Conservation (phyloP, 2,888 invertebrate genomes). For the Phengaris alcon region DNA sequence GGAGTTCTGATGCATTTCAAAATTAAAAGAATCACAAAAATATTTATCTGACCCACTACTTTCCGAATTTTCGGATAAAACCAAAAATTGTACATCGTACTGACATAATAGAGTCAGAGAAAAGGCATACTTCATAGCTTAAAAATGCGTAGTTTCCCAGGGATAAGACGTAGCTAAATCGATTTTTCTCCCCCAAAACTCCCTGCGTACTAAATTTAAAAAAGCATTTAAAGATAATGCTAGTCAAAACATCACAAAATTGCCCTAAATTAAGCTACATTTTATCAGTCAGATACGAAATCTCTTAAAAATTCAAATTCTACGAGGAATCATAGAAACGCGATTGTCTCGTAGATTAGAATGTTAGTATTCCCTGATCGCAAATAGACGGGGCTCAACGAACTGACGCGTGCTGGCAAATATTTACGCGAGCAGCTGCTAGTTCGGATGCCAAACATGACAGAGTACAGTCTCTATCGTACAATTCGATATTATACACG, state of each 20-base stretch:
- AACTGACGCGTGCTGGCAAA: slow-evolving; percentile 63
- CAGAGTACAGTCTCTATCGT: background rate
- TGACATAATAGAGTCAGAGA: too few relatives aligned
- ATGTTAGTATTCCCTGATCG: slow-evolving; percentile 19
- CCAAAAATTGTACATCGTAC: too few relatives aligned
- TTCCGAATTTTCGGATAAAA: too few relatives aligned
- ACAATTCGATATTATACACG: background rate
- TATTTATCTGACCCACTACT: too few relatives aligned
- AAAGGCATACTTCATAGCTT: too few relatives aligned
- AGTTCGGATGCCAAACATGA: slow-evolving; percentile 29
- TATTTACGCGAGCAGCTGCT: slow-evolving; percentile 64
- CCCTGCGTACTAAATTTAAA: too few relatives aligned
- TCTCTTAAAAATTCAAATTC: background rate
- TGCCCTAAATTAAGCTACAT: background rate
- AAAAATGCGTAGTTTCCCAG: too few relatives aligned
- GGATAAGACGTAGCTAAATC: too few relatives aligned
- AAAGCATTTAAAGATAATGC: too few relatives aligned
- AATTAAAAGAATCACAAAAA: too few relatives aligned
- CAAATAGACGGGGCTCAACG: slow-evolving; percentile 47
- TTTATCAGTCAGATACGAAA: background rate
- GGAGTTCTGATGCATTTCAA: too few relatives aligned
- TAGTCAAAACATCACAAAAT: background rate
- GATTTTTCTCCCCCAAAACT: too few relatives aligned
- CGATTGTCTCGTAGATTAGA: slow-evolving; percentile 11
- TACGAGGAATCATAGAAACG: slow-evolving; percentile 37